Evolutionary conservation across 2,113 vertebrate genomes (phyloP), one percentile per base, ranked within the genome.

Genomic region (Leptosomus discolor): DNA sequence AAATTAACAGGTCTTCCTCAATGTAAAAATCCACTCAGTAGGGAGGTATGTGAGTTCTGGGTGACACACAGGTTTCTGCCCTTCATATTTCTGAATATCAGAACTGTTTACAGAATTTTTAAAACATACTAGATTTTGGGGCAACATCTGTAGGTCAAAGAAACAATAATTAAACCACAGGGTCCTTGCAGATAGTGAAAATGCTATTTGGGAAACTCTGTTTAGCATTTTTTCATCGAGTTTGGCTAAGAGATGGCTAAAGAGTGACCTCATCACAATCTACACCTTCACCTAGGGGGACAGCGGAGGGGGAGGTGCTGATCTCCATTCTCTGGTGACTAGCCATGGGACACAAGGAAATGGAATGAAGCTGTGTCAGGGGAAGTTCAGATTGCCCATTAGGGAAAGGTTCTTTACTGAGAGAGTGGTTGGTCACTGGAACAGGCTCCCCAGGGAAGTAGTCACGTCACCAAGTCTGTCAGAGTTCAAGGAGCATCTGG

Each of bases 301-400:
- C 10, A 56, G 8, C 0, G 0, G 17, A 54, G 34, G 29, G 2
- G 7, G 12, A 16, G 27, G 13, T 17, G 7, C 16, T 75, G 15
- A 34, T 30, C 15, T 53, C 14, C 45, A 39, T n/a, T 32, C 18
- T 56, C 61, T n/a, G 19, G 21, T 30, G 37, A 53, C 27, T 70
- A 53, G 15, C 0, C 0, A 15, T 1, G 65, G 8, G 6, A 53
- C 32, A 24, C 0, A 0, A 89, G 53, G 20, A 79, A 71, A 79
- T 3, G 7, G 46, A 45, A 75, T 9, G 14, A 63, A 79, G n/a
- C 27, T 54, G 39, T 6, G 0, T 39, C 20, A 22, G 15, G 15
- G 6, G 2, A 61, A 63, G 9, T 26, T 58, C 32, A 50, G 29
- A 29, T 1, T 17, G 12, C 21, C 19, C n/a, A 37, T 32, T 24